A percentile compares a stretch with the other conserved stretches of the same genome.
These are phyloP conservation scores for Heliconius eleuchia DNA, from an alignment of 1,140 invertebrate genomes.

Conservation along the genomic window DNA sequence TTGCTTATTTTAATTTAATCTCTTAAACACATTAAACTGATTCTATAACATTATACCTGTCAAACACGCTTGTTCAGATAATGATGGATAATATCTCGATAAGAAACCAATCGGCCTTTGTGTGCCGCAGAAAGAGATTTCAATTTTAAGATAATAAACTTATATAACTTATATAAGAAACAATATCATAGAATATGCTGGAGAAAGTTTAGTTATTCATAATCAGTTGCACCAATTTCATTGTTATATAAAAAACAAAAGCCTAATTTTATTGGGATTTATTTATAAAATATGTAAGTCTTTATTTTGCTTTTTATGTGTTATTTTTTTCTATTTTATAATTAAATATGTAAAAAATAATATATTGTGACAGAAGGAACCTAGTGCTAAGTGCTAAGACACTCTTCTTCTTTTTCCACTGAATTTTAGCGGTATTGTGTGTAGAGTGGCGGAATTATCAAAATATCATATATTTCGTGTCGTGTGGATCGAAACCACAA, in stretches of 20 bases:
- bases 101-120: slow-evolving; percentile 20
- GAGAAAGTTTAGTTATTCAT: slow-evolving; percentile 15
- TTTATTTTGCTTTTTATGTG: too few relatives aligned
- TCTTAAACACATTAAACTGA: background rate
- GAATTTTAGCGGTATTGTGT: too few relatives aligned
- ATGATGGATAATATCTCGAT: slow-evolving; percentile 26
- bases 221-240: background rate
- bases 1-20: too few relatives aligned
- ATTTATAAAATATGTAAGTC: background rate
- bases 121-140: slow-evolving; percentile 22
- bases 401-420: too few relatives aligned
- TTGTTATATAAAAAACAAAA: background rate
- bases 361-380: too few relatives aligned
- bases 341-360: too few relatives aligned
- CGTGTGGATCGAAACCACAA: too few relatives aligned
- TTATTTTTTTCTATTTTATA: too few relatives aligned
- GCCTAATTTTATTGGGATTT: background rate
- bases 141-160: slow-evolving; percentile 24
- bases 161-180: slow-evolving; percentile 29
- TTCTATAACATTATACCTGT: background rate
- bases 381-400: too few relatives aligned
- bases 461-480: too few relatives aligned
- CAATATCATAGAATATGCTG: slow-evolving; percentile 14
- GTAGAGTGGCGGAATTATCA: too few relatives aligned
- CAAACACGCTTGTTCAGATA: slow-evolving; percentile 15